Conservation (phyloP, 2,888 invertebrate genomes). For the Netelia melanura region DNA sequence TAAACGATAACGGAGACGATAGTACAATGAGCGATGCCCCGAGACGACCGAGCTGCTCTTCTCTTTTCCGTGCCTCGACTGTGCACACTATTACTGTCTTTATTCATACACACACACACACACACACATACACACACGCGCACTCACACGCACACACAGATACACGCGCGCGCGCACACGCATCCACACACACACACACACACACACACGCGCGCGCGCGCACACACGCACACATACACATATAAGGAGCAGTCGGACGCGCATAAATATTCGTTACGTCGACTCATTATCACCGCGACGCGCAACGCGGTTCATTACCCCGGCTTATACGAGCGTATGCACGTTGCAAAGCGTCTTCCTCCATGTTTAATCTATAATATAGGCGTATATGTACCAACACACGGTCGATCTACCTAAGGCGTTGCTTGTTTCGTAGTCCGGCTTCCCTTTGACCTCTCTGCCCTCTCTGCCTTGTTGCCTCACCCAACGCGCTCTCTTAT, state of each 20-base stretch:
- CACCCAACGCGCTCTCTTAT: background rate
- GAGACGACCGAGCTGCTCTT: slow-evolving; percentile 56
- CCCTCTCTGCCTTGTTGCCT: background rate
- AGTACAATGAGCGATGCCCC: slow-evolving; percentile 69
- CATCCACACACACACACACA: background rate
- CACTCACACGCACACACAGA: slow-evolving; percentile 6
- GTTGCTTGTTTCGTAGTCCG: slow-evolving; percentile 25
- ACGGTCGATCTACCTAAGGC: background rate
- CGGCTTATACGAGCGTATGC: slow-evolving; percentile 40
- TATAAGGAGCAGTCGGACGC: slow-evolving; percentile 32
- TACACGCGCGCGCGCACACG: background rate
- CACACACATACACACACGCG: background rate
- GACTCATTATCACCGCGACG: slow-evolving; percentile 69
- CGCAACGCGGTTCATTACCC: slow-evolving; percentile 69
- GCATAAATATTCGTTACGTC: slow-evolving; percentile 71
- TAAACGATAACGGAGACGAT: slow-evolving; percentile 71
- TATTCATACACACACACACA: background rate
- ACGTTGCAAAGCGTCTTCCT: background rate
- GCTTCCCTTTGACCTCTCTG: slow-evolving; percentile 52
- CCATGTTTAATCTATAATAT: background rate
- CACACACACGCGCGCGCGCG: background rate
- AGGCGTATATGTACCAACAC: background rate
- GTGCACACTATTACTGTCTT: background rate
- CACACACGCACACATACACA: slow-evolving; percentile 2
- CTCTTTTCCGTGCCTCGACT: slow-evolving; percentile 54